Evolutionary conservation across 2,797 vertebrate genomes (phyloP).

Genomic region (Sebastolobus alascanus): DNA sequence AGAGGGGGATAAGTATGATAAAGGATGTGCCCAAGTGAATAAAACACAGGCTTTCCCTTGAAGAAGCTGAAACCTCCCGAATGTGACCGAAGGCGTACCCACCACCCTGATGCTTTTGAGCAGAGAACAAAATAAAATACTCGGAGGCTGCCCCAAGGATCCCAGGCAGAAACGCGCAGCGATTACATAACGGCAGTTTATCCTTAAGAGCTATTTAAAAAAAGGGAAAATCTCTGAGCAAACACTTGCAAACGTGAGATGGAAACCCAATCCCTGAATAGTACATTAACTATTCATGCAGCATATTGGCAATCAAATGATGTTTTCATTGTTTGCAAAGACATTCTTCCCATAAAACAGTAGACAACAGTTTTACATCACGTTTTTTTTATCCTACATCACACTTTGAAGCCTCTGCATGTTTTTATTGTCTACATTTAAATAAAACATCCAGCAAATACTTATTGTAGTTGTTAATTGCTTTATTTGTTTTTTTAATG

Average conservation of each 20-base stretch:
- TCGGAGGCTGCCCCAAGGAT: conserved; percentile 63
- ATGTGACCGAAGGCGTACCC: conserved; percentile 53
- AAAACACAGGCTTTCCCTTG: conserved; percentile 36
- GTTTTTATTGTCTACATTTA: neutral
- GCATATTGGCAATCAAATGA: conserved; percentile 63
- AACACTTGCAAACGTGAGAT: conserved; percentile 61
- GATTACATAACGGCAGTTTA: conserved; percentile 73
- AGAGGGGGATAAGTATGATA: conserved; percentile 18
- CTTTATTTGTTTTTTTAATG: neutral
- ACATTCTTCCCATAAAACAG: conserved; percentile 35
- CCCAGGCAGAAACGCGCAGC: conserved; percentile 38
- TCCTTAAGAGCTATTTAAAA: conserved; percentile 70
- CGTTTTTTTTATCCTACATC: neutral
- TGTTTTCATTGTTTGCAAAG: conserved; percentile 49
- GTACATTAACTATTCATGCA: conserved; percentile 76
- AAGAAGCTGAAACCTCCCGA: conserved; percentile 41
- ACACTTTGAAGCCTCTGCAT: neutral
- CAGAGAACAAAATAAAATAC: conserved; percentile 57
- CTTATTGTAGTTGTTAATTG: neutral
- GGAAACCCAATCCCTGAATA: conserved; percentile 61
- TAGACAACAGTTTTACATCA: neutral
- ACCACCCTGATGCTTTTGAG: conserved; percentile 27
- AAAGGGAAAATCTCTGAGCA: conserved; percentile 63
- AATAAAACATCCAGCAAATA: neutral
- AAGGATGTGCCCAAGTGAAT: conserved; percentile 49